Base-by-base conservation (phyloP, 2,888 invertebrate species). In the Nebria salina region DNA sequence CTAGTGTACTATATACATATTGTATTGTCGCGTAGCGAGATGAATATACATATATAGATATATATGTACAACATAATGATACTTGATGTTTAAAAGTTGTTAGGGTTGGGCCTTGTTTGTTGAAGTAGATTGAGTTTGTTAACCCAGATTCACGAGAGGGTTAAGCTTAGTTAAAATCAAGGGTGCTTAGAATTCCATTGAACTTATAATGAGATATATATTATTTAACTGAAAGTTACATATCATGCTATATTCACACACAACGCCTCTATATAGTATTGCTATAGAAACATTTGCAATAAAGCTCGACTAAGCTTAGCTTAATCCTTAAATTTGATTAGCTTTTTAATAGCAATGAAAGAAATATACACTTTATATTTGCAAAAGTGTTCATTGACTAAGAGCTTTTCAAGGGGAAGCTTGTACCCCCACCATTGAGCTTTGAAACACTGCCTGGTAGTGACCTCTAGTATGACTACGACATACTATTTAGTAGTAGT, bases 401-500 rank as follows among this genome's bases (percentile, higher is more conserved):
- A 11, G 11, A 54, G 54, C 54, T 54, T 54, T 54, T 54, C 3
- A 8, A 54, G 54, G 54, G 54, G 54, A 54, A 54, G 34, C 54
- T 54, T 54, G 2, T 54, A 54, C 13, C 54, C 54, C 54, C 54
- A 54, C 54, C 54, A 54, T 8, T 54, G 54, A 54, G 54, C 54
- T 8, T 13, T 54, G 11, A 54, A 54, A 54, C 54, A 11, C 54
- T 8, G 54, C 54, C 54, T 54, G 54, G 54, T 54, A 54, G 54
- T 54, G 54, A 54, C 54, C 54, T 54, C 54, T 54, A 54, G 54
- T 54, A 54, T 54, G 54, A 54, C 54, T 54, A 54, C 54, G 54
- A 8, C 13, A 54, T 54, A 54, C 54, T 54, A 54, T 54, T 54
- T 54, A 54, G 54, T 54, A 54, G 54, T 54, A 54, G 54, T 54